Conservation (phyloP, 2,113 vertebrate genomes). For the Mastomys coucha region DNA sequence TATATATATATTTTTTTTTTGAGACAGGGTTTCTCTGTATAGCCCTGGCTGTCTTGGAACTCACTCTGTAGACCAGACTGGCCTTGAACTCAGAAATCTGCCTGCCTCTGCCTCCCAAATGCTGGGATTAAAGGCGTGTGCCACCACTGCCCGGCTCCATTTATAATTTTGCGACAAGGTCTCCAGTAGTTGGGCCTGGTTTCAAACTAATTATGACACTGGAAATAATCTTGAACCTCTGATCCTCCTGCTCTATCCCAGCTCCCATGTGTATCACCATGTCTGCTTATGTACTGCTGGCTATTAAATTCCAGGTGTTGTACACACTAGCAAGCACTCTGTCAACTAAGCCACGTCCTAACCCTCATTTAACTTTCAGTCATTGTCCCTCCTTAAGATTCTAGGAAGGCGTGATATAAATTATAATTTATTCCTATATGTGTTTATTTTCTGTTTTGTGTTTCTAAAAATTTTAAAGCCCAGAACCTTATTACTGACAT, state of each 20-base stretch:
- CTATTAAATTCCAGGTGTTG: too few relatives aligned
- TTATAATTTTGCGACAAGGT: not conserved
- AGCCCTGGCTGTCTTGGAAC: too few relatives aligned
- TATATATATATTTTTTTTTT: too few relatives aligned
- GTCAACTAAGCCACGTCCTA: not conserved
- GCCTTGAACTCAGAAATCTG: too few relatives aligned
- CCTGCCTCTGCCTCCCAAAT: too few relatives aligned
- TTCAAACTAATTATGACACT: not conserved
- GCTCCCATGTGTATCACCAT: too few relatives aligned
- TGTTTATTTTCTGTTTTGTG: not conserved
- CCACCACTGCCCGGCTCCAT: too few relatives aligned
- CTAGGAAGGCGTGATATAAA: not conserved
- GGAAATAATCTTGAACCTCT: not conserved
- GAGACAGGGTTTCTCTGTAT: too few relatives aligned
- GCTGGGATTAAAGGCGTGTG: too few relatives aligned
- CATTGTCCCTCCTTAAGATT: not conserved
- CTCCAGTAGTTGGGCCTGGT: not conserved
- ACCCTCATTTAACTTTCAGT: not conserved
- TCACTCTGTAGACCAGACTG: too few relatives aligned
- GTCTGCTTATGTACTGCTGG: not conserved
- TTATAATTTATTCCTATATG: not conserved
- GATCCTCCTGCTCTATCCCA: not conserved
- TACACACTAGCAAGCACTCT: not conserved
- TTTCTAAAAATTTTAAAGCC: not conserved
- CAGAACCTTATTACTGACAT: slow-evolving; percentile 12